Percentiles rank a stretch among this genome's conserved stretches.
Evolutionary conservation across 2,797 vertebrate genomes (phyloP).

Genomic region (Lindbergichthys nudifrons): DNA sequence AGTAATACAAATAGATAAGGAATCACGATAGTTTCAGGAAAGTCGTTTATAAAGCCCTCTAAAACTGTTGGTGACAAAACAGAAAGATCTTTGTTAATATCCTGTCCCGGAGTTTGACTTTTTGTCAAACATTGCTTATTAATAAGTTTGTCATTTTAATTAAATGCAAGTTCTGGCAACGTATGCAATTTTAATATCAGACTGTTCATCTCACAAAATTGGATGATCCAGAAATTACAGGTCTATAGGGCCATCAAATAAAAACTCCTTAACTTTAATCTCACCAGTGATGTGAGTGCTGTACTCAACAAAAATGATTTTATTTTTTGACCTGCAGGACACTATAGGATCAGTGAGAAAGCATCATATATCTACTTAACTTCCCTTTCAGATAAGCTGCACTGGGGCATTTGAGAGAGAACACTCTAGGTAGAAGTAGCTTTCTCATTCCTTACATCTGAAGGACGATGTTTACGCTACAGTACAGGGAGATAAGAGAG

Average conservation of each 20-base stretch:
- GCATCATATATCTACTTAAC: constrained; percentile 53
- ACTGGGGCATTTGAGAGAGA: constrained; percentile 37
- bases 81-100: constrained; percentile 38
- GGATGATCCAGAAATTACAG: background rate
- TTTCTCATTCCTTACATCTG: constrained; percentile 44
- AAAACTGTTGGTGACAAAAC: background rate
- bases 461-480: constrained; percentile 48
- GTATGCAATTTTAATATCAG: constrained; percentile 17
- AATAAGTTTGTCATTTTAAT: background rate
- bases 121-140: constrained; percentile 7
- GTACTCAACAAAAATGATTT: constrained; percentile 32
- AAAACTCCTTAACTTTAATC: background rate
- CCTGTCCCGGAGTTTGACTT: constrained; percentile 22
- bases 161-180: constrained; percentile 15
- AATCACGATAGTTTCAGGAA: constrained; percentile 8
- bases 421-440: constrained; percentile 9
- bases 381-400: constrained; percentile 50
- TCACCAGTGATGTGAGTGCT: background rate
- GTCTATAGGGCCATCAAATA: background rate
- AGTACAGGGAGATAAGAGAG: constrained; percentile 59
- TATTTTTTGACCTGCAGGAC: constrained; percentile 33
- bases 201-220: background rate
- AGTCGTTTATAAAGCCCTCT: background rate
- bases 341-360: constrained; percentile 26
- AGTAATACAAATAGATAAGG: constrained; percentile 42